Percentiles rank a stretch among this genome's conserved stretches.
Conservation (phyloP, 1,140 invertebrate genomes). For the Pogonognathellus flavescens region DNA sequence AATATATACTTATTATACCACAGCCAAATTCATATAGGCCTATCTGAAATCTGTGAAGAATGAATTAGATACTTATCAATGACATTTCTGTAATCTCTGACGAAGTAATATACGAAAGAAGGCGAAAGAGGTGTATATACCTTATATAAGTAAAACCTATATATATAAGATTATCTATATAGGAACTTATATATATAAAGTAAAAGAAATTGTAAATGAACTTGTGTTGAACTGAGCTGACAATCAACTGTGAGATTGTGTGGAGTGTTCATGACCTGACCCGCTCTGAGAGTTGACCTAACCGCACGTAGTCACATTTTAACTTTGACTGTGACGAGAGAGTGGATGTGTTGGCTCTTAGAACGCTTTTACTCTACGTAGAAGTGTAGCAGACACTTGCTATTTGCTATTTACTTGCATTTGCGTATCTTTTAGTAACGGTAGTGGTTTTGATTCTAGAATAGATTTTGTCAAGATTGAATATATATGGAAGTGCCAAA, state of each 20-base stretch:
- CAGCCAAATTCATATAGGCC: background rate
- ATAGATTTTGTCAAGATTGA: conserved; percentile 47
- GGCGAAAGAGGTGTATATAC: background rate
- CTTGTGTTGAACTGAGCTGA: conserved; percentile 6
- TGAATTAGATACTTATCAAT: conserved; percentile 25
- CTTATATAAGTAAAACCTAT: background rate
- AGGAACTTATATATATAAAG: too few species aligned
- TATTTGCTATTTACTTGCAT: background rate
- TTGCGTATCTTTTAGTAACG: too few species aligned
- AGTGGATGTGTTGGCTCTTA: background rate
- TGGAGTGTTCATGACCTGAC: conserved; percentile 35
- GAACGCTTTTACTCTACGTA: too few species aligned
- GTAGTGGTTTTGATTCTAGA: conserved; percentile 11
- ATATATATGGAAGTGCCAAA: conserved; percentile 32
- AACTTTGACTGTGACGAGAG: background rate
- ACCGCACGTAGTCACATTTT: background rate
- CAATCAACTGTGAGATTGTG: background rate
- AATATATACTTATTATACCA: too few species aligned
- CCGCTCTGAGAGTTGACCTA: background rate
- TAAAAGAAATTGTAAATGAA: conserved; percentile 2
- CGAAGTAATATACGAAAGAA: too few species aligned
- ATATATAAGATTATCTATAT: background rate
- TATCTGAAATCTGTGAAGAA: background rate
- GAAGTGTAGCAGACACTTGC: too few species aligned
- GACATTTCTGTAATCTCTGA: background rate